Evolutionary conservation across 2,113 vertebrate genomes (phyloP).

Genomic region (Amblyopsis rosae): DNA sequence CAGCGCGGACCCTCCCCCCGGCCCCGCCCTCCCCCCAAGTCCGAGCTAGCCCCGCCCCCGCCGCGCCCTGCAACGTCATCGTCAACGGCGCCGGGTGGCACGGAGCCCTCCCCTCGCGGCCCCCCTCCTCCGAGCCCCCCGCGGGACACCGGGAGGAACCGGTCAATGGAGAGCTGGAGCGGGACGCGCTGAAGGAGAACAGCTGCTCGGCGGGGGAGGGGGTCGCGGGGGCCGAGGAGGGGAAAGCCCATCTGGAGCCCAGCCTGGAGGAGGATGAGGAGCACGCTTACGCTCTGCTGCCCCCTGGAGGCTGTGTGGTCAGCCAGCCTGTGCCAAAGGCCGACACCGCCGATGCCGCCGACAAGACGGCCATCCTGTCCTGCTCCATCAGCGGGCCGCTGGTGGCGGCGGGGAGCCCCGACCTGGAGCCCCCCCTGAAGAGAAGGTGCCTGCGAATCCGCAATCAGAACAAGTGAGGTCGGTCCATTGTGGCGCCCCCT

Average conservation of each 20-base stretch:
- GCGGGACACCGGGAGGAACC: conserved; percentile 44
- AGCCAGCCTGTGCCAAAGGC: conserved; percentile 99
- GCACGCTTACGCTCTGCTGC: conserved; percentile 92
- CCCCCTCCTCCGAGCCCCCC: conserved; percentile 52
- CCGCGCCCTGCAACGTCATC: conserved; percentile 93
- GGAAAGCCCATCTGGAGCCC: conserved; percentile 82
- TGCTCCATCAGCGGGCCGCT: conserved; percentile 89
- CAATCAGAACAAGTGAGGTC: conserved; percentile 98
- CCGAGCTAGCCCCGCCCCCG: conserved; percentile 74
- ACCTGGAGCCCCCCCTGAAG: conserved; percentile 95
- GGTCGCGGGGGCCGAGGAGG: conserved; percentile 79
- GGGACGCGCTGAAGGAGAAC: conserved; percentile 97
- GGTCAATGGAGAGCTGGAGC: conserved; percentile 81
- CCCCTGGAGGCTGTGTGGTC: conserved; percentile 91
- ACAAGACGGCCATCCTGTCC: conserved; percentile 87
- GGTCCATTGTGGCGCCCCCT: neutral
- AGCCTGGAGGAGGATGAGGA: conserved; percentile 90
- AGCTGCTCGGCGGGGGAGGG: conserved; percentile 85
- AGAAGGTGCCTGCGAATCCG: conserved; percentile 99
- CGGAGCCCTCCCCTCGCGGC: conserved; percentile 34
- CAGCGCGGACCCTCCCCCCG: neutral
- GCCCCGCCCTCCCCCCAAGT: conserved; percentile 34
- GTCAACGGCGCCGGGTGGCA: conserved; percentile 88
- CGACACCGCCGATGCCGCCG: conserved; percentile 88
- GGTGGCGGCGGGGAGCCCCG: conserved; percentile 86